These are phyloP conservation scores for Hydrozoanthus gracilis DNA, from an alignment of 92 coral and sea anemone genomes.

Conservation along the genomic window DNA sequence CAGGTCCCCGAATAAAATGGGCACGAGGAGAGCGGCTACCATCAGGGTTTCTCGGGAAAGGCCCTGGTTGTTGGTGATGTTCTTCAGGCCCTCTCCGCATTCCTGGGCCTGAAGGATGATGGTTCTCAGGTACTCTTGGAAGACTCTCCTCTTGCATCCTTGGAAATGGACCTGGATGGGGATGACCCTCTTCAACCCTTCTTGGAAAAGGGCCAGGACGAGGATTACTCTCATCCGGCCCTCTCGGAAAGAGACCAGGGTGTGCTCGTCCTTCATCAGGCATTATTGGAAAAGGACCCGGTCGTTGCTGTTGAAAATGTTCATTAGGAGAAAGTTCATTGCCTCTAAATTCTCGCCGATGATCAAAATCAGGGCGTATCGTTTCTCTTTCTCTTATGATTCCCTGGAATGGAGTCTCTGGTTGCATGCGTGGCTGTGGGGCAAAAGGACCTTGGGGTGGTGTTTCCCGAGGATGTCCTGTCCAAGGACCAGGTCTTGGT, in stretches of 20 bases:
- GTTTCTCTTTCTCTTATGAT: slow-evolving; percentile 28
- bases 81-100: slow-evolving; percentile 26
- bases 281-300: slow-evolving; percentile 18
- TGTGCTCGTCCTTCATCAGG: slow-evolving; percentile 26
- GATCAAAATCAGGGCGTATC: slow-evolving; percentile 30
- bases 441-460: slow-evolving; percentile 38
- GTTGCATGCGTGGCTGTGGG: slow-evolving; percentile 23
- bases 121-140: slow-evolving; percentile 21
- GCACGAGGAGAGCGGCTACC: slow-evolving; percentile 6
- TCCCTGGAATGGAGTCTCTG: slow-evolving; percentile 24
- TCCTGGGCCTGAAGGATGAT: background rate
- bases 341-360: slow-evolving; percentile 25
- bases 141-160: slow-evolving; percentile 8
- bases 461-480: slow-evolving; percentile 5
- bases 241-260: slow-evolving; percentile 51
- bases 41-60: slow-evolving; percentile 31
- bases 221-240: slow-evolving; percentile 13
- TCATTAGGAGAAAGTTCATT: slow-evolving; percentile 25
- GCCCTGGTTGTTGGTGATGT: background rate
- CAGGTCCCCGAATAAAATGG: slow-evolving; percentile 11
- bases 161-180: slow-evolving; percentile 6
- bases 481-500: slow-evolving; percentile 42
- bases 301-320: slow-evolving; percentile 24
- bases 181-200: background rate
- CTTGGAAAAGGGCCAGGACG: slow-evolving; percentile 18